Evolutionary conservation across 2,888 invertebrate genomes (phyloP).

Genomic region (Maniola hyperantus): DNA sequence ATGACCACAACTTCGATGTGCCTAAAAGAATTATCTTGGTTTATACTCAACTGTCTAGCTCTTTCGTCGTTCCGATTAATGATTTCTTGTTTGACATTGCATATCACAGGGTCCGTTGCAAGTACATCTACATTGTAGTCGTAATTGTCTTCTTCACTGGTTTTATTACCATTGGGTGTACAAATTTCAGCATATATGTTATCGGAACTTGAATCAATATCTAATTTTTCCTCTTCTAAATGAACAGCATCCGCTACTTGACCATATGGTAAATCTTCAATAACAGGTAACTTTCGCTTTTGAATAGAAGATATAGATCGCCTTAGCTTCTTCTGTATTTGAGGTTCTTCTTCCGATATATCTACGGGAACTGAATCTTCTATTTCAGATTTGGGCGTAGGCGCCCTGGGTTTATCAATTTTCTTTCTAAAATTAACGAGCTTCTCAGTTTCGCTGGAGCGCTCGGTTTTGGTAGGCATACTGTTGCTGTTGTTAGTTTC

Average conservation of each 20-base stretch:
- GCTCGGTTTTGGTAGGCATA: conserved; percentile 77
- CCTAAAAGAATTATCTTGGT: conserved; percentile 75
- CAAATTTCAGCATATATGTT: conserved; percentile 89
- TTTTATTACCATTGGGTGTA: conserved; percentile 64
- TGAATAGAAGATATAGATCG: conserved; percentile 81
- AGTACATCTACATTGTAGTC: conserved; percentile 72
- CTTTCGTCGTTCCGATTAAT: conserved; percentile 74
- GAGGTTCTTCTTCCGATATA: conserved; percentile 72
- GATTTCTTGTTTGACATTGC: conserved; percentile 78
- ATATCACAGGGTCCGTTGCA: conserved; percentile 76
- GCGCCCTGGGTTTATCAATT: conserved; percentile 76
- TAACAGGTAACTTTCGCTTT: conserved; percentile 78
- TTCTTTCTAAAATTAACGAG: conserved; percentile 74
- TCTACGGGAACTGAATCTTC: conserved; percentile 67
- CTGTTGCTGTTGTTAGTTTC: conserved; percentile 77
- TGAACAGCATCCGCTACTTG: conserved; percentile 86
- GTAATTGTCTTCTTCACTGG: conserved; percentile 69
- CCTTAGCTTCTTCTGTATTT: conserved; percentile 74
- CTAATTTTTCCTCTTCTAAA: conserved; percentile 69
- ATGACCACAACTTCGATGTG: conserved; percentile 81
- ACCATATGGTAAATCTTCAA: conserved; percentile 87
- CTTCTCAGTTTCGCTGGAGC: conserved; percentile 64
- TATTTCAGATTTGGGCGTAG: conserved; percentile 73
- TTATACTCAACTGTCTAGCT: conserved; percentile 73
- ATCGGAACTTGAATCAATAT: conserved; percentile 77